Percentiles rank a stretch among this genome's conserved stretches.
Evolutionary conservation across 1,140 invertebrate genomes (phyloP).

Genomic region (Brachionus rotundiformis): DNA sequence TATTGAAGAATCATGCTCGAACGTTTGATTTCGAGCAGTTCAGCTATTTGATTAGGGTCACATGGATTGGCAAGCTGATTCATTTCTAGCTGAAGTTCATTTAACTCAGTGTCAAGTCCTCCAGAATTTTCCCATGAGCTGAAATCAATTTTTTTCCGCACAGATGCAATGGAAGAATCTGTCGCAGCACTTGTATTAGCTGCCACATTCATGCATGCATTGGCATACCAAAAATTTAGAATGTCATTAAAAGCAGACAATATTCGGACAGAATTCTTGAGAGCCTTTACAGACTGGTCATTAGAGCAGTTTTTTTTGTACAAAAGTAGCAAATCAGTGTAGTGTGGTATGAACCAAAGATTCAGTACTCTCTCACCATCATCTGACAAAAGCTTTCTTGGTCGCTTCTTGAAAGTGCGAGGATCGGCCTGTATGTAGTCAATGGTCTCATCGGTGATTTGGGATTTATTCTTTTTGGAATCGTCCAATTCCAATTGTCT

Average conservation of each 20-base stretch:
- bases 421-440: conserved; percentile 37
- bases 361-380: conserved; percentile 61
- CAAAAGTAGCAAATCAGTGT: conserved; percentile 60
- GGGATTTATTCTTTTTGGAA: conserved; percentile 55
- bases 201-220: conserved; percentile 53
- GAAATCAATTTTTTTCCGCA: conserved; percentile 39
- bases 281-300: conserved; percentile 57
- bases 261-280: conserved; percentile 60
- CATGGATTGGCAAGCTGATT: conserved; percentile 57
- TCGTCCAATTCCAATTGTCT: conserved; percentile 57
- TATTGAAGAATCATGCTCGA: conserved; percentile 63
- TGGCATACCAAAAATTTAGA: conserved; percentile 35
- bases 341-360: conserved; percentile 64
- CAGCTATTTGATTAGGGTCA: conserved; percentile 56
- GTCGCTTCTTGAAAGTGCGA: conserved; percentile 58
- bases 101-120: conserved; percentile 58
- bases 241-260: conserved; percentile 53
- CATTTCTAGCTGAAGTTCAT: conserved; percentile 63
- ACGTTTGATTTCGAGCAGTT: conserved; percentile 58
- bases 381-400: conserved; percentile 58
- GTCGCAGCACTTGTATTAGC: conserved; percentile 28
- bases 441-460: conserved; percentile 6
- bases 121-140: conserved; percentile 44
- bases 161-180: background rate
- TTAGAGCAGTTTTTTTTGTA: conserved; percentile 59